Base-by-base conservation (phyloP, 2,888 invertebrate species). In the Ephialtes manifestator region DNA sequence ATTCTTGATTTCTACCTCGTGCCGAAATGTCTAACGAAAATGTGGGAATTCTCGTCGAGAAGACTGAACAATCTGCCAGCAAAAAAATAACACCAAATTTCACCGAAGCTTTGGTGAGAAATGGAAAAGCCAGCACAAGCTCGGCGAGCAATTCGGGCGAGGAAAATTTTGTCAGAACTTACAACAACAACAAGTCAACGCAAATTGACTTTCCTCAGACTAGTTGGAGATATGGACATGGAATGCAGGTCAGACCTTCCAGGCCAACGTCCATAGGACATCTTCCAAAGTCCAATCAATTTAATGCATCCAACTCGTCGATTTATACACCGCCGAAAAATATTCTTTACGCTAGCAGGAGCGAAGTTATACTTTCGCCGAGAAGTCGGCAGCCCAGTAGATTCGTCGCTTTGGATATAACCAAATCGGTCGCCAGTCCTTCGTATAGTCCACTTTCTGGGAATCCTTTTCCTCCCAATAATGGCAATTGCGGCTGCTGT, bases 341-440 rank as follows among this genome's bases (percentile, higher is more conserved):
- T 77, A 83, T 87, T 0, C 76, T 92, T 5, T 89, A 86, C 15
- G 86, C 92, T 15, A 87, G 91, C 4, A 91, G 92, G 39, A 93
- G 92, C 82, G 93, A 93, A 77, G 84, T 92, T 35, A 86, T 89
- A 15, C 82, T 93, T 11, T 91, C 93, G 11, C 81, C 92, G 15
- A 91, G 90, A 63, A 89, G 63, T 67, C 67, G 82, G 18, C 88
- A 89, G 18, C 84, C 75, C 20, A 78, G 81, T 68, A 90, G 90
- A 82, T 92, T 92, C 83, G 92, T 94, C 0, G 89, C 93, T 3
- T 80, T 94, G 58, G 94, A 94, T 70, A 93, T 94, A 89, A 89
- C 90, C 83, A 88, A 87, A 60, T 79, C 91, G 5, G 67, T 89
- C 11, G 89, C 89, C 4, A 88, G 68, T 15, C 75, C 89, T 15